Conservation (phyloP, 92 coral and sea anemone species). For the Epizoanthus fatuus region DNA sequence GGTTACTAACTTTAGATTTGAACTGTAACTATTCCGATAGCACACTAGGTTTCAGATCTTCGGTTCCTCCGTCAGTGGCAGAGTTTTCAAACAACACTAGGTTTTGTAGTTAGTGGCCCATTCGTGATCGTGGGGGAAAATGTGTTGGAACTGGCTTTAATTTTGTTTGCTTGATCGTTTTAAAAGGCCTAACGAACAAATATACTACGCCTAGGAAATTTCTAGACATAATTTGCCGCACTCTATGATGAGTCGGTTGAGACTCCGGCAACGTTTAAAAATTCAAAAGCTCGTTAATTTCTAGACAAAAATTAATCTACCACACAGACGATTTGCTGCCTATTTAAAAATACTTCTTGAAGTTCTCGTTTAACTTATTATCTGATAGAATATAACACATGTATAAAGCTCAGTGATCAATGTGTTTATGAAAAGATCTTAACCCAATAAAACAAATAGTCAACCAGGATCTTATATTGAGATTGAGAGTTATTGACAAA, state of each 20-base stretch:
- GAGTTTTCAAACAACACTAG: background rate
- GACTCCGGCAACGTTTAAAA: conserved; percentile 22
- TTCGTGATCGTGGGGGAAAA: background rate
- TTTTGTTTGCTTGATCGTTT: conserved; percentile 10
- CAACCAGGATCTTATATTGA: no score
- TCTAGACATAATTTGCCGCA: background rate
- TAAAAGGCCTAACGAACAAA: conserved; percentile 4
- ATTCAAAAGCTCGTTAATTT: conserved; percentile 35
- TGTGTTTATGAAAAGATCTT: no score
- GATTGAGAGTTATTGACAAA: no score
- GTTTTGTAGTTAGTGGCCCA: background rate
- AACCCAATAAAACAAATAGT: no score
- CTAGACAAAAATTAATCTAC: conserved; percentile 18
- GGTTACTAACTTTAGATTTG: no score
- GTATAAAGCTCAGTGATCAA: no score
- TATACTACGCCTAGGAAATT: background rate
- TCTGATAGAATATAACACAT: no score
- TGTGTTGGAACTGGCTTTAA: background rate
- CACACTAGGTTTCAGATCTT: no score
- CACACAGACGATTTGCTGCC: background rate
- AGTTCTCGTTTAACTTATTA: background rate
- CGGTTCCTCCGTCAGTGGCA: background rate
- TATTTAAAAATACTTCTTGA: background rate
- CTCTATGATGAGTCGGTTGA: background rate
- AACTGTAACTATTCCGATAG: no score